A percentile compares a stretch with the other conserved stretches of the same genome.
phyloP scores from a whole-genome alignment of 1,140 invertebrate species.

The Eupeodes corollae region DNA sequence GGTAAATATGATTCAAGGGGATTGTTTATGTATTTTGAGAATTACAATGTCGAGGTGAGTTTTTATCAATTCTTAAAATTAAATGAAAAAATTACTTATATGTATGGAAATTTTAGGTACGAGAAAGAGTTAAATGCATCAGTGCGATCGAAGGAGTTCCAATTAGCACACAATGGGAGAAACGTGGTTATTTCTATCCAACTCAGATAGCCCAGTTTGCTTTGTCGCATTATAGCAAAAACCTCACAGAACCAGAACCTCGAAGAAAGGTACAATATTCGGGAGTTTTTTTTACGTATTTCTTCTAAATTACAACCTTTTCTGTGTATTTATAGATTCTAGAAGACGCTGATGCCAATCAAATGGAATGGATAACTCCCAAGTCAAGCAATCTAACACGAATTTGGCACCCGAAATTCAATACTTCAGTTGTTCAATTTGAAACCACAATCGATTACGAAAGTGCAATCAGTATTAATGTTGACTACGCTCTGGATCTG shows the following conservation, averaged over 20 bases:
- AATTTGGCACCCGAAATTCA: slow-evolving; percentile 45
- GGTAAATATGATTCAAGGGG: slow-evolving; percentile 77
- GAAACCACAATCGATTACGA: slow-evolving; percentile 55
- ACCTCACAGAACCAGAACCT: slow-evolving; percentile 68
- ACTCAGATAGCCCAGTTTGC: slow-evolving; percentile 98
- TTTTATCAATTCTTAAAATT: not conserved
- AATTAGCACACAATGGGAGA: slow-evolving; percentile 91
- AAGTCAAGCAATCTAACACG: slow-evolving; percentile 50
- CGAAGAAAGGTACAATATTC: slow-evolving; percentile 39
- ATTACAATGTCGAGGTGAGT: slow-evolving; percentile 84
- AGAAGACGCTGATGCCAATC: slow-evolving; percentile 60
- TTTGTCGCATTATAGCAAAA: slow-evolving; percentile 93
- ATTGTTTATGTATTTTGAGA: slow-evolving; percentile 91
- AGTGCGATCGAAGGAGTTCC: slow-evolving; percentile 85
- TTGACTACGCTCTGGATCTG: slow-evolving; percentile 64
- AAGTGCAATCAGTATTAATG: slow-evolving; percentile 51
- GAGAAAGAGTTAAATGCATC: slow-evolving; percentile 92
- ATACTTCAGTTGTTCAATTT: slow-evolving; percentile 55
- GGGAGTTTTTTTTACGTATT: slow-evolving; percentile 6
- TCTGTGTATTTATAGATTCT: slow-evolving; percentile 35
- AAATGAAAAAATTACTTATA: not conserved
- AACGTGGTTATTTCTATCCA: slow-evolving; percentile 89
- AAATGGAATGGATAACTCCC: slow-evolving; percentile 55
- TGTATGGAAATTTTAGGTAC: slow-evolving; percentile 20
- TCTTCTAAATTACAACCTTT: not conserved